Base-by-base conservation (phyloP, 2,888 invertebrate genomes). In the Campoletis raptor region DNA sequence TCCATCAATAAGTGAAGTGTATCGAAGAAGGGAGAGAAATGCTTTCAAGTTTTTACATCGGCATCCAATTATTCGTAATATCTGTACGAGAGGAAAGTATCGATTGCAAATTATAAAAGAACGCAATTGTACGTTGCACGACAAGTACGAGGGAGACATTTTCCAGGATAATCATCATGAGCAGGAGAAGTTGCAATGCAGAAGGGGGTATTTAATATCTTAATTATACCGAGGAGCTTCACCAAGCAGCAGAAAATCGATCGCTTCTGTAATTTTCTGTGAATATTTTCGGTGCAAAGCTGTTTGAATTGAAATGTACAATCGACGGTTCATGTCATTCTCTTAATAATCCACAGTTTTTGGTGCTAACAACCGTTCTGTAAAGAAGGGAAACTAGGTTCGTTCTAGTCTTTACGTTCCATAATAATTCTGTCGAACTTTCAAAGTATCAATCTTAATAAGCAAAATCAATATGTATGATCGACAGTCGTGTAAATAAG, bases 151-250 rank as follows among this genome's bases (percentile, higher is more conserved):
- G 9, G 18, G 45, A 37, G 73, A 72, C 78, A 73, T 85, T 73
- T 78, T 70, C 78, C 82, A 52, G 70, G 81, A 81, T 70, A 85
- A 85, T 85, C 76, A 81, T 85, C 48, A 64, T 77, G 37, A 52
- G 30, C 36, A 70, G 30, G 45, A 72, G 21, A 21, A 45, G 40
- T 64, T 57, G 70, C 10, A 80, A 61, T 21, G 73, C 54, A 57
- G 61, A 52, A 70, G 76, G 18, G 36, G 36, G 70, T 40, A 85
- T 81, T 81, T 76, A 76, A 61, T 80, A 74, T 42, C 37, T 80
- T 70, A 72, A 77, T 70, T 70, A 85, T 70, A 76, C 76, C 36
- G 21, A 70, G 40, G 52, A 40, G 36, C 45, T 24, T 76, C 70
- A 54, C 72, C 76, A 36, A 40, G 81, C 52, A 54, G 52, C 18